Evolutionary conservation across 2,888 invertebrate species (phyloP).

Genomic region (Epirrhoe tristata): DNA sequence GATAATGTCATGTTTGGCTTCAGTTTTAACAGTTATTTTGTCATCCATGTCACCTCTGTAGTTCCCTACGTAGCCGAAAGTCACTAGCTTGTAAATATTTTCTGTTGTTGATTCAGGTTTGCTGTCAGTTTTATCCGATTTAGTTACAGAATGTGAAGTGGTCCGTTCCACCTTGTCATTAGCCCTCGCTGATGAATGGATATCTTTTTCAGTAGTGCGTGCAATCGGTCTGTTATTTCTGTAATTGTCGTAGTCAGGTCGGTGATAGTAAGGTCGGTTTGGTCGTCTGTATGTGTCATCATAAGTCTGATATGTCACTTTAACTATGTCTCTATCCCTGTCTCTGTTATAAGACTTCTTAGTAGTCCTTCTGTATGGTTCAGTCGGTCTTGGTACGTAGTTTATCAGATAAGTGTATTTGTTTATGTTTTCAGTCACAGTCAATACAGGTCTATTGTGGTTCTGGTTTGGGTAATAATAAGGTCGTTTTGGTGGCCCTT

Average conservation of each 20-base stretch:
- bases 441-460: constrained; percentile 67
- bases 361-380: constrained; percentile 76
- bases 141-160: constrained; percentile 29
- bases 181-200: constrained; percentile 73
- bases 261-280: constrained; percentile 71
- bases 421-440: constrained; percentile 80
- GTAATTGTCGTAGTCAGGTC: constrained; percentile 61
- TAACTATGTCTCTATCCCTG: constrained; percentile 67
- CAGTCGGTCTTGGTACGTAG: constrained; percentile 81
- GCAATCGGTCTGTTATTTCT: constrained; percentile 63
- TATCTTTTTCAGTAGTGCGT: constrained; percentile 53
- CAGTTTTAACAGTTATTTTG: constrained; percentile 37
- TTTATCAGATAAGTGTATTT: constrained; percentile 82
- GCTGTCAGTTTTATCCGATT: constrained; percentile 36
- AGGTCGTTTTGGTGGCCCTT: constrained; percentile 72
- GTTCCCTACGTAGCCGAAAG: constrained; percentile 81
- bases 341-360: constrained; percentile 69
- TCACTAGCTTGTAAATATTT: constrained; percentile 76
- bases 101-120: constrained; percentile 64
- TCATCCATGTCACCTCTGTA: constrained; percentile 65
- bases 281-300: constrained; percentile 79
- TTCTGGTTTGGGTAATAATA: constrained; percentile 51
- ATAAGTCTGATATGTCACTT: constrained; percentile 80
- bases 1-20: constrained; percentile 53
- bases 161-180: constrained; percentile 61